These are phyloP conservation scores for Plebejus argus DNA, from an alignment of 2,888 invertebrate species.

Conservation along the genomic window DNA sequence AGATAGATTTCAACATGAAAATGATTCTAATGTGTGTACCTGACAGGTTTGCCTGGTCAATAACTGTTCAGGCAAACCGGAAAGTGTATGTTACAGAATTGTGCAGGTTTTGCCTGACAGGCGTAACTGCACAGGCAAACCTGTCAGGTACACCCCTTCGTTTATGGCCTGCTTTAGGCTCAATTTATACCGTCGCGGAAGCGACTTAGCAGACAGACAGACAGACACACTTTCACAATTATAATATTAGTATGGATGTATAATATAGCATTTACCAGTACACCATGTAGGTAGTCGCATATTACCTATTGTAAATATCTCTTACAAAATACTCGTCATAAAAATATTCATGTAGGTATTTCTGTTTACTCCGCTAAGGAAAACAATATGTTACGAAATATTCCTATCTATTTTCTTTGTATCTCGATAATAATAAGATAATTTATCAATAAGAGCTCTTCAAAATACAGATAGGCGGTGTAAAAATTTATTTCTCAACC, in stretches of 20 bases:
- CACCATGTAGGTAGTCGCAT: background rate
- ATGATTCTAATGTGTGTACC: too few species aligned
- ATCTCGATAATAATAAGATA: conserved; percentile 17
- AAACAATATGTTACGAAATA: conserved; percentile 12
- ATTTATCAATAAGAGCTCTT: conserved; percentile 25
- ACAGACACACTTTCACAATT: too few species aligned
- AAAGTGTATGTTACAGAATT: too few species aligned
- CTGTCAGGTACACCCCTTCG: too few species aligned
- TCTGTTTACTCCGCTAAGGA: background rate
- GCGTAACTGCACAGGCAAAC: too few species aligned
- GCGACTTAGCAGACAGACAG: too few species aligned
- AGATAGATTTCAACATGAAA: background rate
- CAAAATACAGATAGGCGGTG: conserved; percentile 1
- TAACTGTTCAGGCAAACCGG: too few species aligned
- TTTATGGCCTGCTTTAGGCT: too few species aligned
- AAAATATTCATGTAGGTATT: background rate
- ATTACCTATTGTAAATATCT: background rate
- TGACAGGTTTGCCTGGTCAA: too few species aligned
- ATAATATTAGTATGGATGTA: too few species aligned
- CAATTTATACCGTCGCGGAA: too few species aligned
- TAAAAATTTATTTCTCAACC: background rate
- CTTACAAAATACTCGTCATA: background rate
- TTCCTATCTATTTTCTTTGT: background rate
- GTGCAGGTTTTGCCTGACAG: too few species aligned
- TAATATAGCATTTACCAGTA: background rate